phyloP scores from a whole-genome alignment of 2,797 vertebrate genomes.

The Glossophaga mutica region DNA sequence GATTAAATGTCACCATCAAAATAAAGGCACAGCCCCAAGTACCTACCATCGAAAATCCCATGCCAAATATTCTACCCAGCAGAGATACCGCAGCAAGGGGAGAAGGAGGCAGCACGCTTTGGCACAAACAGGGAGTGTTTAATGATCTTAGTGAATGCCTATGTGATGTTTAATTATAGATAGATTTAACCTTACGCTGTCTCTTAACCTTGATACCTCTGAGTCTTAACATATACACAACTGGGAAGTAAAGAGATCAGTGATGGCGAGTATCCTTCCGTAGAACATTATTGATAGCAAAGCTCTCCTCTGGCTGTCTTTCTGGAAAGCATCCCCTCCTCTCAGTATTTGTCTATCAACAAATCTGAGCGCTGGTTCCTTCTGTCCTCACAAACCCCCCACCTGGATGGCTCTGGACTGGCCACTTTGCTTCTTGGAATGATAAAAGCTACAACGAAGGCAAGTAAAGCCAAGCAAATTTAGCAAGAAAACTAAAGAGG shows the following conservation, averaged over 20 bases:
- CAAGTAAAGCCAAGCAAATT: neutral
- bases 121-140: neutral
- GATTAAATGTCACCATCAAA: constrained; percentile 5
- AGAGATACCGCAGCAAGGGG: too few species aligned
- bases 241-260: neutral
- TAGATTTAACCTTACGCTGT: neutral
- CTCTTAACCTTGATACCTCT: neutral
- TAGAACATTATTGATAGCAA: neutral
- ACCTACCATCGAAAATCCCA: neutral
- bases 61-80: neutral
- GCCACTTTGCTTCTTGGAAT: neutral
- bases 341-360: neutral
- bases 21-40: constrained; percentile 7
- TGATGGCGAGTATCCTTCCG: neutral
- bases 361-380: neutral
- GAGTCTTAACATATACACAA: neutral
- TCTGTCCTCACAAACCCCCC: neutral
- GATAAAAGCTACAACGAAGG: neutral
- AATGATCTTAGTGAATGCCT: neutral
- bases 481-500: neutral
- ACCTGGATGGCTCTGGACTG: neutral
- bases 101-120: neutral
- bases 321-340: neutral
- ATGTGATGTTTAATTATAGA: neutral
- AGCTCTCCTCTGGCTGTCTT: neutral